These are phyloP conservation scores for Xenus cinereus DNA, from an alignment of 2,113 vertebrate species.

Conservation along the genomic window DNA sequence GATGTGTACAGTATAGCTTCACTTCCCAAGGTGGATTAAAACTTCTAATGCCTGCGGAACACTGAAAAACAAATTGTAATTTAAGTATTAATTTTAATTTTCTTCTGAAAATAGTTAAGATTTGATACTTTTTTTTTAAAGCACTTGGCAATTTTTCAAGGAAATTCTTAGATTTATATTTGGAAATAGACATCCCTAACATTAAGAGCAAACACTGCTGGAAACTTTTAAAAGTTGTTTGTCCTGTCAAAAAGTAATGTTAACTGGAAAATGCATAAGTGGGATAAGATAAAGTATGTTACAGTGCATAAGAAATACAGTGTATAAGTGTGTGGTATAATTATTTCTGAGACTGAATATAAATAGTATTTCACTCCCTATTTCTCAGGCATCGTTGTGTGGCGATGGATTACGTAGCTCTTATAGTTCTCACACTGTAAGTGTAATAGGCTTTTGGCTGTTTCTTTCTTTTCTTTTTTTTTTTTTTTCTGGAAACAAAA, in stretches of 20 bases:
- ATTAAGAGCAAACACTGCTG: not conserved
- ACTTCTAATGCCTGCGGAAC: not conserved
- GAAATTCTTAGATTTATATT: not conserved
- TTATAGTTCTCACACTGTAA: constrained; percentile 84
- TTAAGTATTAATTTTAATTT: not conserved
- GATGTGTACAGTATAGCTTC: not conserved
- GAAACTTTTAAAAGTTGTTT: not conserved
- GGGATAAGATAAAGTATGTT: not conserved
- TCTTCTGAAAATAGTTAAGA: not conserved
- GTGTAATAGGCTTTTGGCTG: constrained; percentile 50
- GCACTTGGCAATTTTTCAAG: not conserved
- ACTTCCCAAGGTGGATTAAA: not conserved
- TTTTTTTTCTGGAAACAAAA: not conserved
- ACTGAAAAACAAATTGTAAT: not conserved
- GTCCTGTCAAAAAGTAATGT: not conserved
- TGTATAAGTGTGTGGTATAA: not conserved
- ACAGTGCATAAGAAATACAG: not conserved
- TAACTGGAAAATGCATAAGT: not conserved
- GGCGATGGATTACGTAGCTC: constrained; percentile 80
- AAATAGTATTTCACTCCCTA: constrained; percentile 37
- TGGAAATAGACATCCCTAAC: not conserved
- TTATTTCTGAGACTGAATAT: not conserved
- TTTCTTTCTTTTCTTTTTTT: constrained; percentile 3
- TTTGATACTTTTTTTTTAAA: not conserved
- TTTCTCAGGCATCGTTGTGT: constrained; percentile 81